A percentile compares a stretch with the other conserved stretches of the same genome.
phyloP scores from a whole-genome alignment of 2,797 vertebrate genomes.

The Threskiornis aethiopicus region DNA sequence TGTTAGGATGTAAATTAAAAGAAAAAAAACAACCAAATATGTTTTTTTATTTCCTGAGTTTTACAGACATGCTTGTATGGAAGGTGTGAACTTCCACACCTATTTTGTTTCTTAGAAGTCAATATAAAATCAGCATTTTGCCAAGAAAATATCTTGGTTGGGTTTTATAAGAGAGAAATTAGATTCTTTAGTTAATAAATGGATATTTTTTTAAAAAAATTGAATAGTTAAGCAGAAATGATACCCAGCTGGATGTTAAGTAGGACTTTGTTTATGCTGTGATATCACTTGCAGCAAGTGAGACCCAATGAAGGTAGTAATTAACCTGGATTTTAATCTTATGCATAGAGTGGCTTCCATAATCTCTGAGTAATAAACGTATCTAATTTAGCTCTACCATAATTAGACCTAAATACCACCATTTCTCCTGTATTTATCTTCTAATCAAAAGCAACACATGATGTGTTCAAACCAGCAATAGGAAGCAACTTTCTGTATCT shows the following conservation, averaged over 20 bases:
- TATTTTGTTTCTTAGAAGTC: not conserved
- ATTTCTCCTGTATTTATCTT: not conserved
- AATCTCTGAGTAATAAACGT: not conserved
- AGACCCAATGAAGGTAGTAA: not conserved
- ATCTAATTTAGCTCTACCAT: not conserved
- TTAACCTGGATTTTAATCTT: conserved; percentile 31
- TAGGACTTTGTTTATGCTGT: not conserved
- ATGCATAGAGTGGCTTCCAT: not conserved
- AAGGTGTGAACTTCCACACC: not conserved
- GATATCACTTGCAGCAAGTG: not conserved
- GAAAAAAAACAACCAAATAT: not conserved
- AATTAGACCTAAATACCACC: conserved; percentile 9
- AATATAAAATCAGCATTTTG: not conserved
- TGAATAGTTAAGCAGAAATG: not conserved
- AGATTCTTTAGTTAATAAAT: not conserved
- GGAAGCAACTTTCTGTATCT: not conserved
- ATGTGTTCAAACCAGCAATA: not conserved
- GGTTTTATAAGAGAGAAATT: not conserved
- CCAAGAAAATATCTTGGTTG: not conserved
- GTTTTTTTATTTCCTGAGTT: not conserved
- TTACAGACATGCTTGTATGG: not conserved
- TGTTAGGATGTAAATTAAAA: not conserved
- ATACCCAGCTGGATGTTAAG: not conserved
- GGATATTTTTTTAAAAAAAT: not conserved
- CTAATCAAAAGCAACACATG: not conserved